These are phyloP conservation scores for Accipiter cooperii DNA, from an alignment of 2,113 vertebrate genomes.

Conservation along the genomic window DNA sequence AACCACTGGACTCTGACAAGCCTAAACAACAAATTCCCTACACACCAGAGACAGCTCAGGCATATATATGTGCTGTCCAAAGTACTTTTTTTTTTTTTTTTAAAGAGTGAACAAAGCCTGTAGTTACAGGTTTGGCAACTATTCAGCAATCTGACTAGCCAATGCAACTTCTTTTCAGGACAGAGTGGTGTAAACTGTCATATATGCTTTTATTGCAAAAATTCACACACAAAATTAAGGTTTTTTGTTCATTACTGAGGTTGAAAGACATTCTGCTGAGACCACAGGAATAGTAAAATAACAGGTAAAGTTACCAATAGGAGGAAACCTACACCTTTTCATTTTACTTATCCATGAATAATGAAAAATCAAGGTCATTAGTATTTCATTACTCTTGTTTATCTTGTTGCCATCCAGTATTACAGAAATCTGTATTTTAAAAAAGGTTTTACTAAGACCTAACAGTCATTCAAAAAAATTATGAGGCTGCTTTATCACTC, in stretches of 20 bases:
- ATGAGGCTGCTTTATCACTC: background rate
- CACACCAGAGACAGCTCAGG: background rate
- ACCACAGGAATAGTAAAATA: background rate
- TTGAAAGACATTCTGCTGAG: background rate
- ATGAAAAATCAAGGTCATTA: background rate
- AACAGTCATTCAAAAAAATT: background rate
- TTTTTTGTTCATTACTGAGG: background rate
- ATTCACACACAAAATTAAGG: background rate
- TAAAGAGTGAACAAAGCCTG: background rate
- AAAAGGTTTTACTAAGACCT: background rate
- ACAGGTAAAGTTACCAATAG: background rate
- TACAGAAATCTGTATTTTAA: background rate
- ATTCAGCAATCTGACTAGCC: background rate
- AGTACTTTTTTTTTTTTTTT: background rate
- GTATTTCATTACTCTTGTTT: background rate
- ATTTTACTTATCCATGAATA: background rate
- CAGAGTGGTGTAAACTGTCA: background rate
- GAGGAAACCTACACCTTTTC: background rate
- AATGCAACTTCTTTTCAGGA: background rate
- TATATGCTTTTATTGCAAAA: background rate
- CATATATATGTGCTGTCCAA: background rate
- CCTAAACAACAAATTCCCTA: background rate
- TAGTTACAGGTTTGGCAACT: background rate
- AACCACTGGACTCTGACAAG: background rate
- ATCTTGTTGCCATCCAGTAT: background rate